These are phyloP conservation scores for Theretra japonica DNA, from an alignment of 2,888 invertebrate species.

Conservation along the genomic window DNA sequence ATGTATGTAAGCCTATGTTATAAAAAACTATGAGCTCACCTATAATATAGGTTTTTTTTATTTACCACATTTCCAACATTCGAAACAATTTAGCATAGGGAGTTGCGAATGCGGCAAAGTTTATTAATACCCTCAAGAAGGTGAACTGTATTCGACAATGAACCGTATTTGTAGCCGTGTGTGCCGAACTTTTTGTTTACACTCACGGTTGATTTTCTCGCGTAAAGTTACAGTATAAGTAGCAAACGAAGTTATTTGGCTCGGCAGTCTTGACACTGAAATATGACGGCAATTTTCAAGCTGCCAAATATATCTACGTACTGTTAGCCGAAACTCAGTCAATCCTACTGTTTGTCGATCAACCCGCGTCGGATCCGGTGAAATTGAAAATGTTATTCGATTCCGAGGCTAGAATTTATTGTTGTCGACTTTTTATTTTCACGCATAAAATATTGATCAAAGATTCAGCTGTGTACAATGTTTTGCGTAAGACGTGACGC, in stretches of 20 bases:
- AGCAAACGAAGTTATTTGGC: constrained; percentile 72
- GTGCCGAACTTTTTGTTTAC: constrained; percentile 54
- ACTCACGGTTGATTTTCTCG: constrained; percentile 61
- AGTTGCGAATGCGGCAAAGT: neutral
- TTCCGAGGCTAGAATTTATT: constrained; percentile 51
- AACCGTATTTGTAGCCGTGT: neutral
- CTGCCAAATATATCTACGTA: constrained; percentile 62
- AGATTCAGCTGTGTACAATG: neutral
- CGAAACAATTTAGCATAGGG: neutral
- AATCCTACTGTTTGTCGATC: constrained; percentile 75
- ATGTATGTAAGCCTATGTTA: too few species aligned
- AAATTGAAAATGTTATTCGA: constrained; percentile 71
- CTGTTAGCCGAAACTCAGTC: constrained; percentile 57
- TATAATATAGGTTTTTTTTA: too few species aligned
- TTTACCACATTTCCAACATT: neutral
- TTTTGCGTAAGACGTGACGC: neutral
- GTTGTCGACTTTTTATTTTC: constrained; percentile 37
- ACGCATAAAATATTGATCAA: constrained; percentile 33
- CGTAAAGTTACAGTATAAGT: constrained; percentile 62
- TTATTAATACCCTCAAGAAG: neutral
- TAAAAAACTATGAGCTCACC: too few species aligned
- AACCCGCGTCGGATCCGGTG: constrained; percentile 60
- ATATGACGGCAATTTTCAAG: constrained; percentile 78
- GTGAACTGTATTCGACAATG: neutral
- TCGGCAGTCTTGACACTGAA: constrained; percentile 70